Evolutionary conservation across 37 sponge, comb jelly and placozoan species (phyloP).

Genomic region (Theonella swinhoei): DNA sequence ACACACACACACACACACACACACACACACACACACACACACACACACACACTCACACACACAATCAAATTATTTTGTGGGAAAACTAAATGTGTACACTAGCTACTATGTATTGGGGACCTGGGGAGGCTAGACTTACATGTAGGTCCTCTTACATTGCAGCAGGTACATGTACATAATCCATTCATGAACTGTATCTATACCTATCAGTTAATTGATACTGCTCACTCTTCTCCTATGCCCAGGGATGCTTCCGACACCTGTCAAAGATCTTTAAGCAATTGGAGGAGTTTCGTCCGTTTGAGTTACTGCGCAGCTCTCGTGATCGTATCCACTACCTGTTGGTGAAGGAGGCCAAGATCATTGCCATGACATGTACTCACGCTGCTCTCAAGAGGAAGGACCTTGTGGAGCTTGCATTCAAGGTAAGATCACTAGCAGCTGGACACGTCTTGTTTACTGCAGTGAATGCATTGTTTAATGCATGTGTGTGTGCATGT

Average conservation of each 20-base stretch:
- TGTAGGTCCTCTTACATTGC: background rate
- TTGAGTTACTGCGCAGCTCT: constrained; percentile 93
- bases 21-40: constrained; percentile 1
- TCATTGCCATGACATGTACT: constrained; percentile 99
- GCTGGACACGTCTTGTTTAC: background rate
- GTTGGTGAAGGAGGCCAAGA: constrained; percentile 93
- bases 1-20: constrained; percentile 13
- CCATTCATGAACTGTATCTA: background rate
- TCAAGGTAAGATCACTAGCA: constrained; percentile 66
- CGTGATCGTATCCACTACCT: constrained; percentile 95
- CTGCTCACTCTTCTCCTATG: too few species aligned
- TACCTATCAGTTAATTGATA: too few species aligned
- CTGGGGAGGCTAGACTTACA: too few species aligned
- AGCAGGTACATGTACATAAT: background rate
- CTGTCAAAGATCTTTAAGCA: constrained; percentile 93
- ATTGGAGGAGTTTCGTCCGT: constrained; percentile 95
- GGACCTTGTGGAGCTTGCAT: constrained; percentile 94
- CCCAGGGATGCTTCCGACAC: constrained; percentile 96
- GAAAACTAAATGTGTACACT: too few species aligned
- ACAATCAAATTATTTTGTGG: too few species aligned
- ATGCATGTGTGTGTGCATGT: too few species aligned
- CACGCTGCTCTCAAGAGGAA: constrained; percentile 97
- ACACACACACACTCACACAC: constrained; percentile 11
- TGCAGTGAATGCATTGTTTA: too few species aligned
- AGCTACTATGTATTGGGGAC: too few species aligned